Conservation (phyloP, 2,888 invertebrate species). For the Lottia gigantea region DNA sequence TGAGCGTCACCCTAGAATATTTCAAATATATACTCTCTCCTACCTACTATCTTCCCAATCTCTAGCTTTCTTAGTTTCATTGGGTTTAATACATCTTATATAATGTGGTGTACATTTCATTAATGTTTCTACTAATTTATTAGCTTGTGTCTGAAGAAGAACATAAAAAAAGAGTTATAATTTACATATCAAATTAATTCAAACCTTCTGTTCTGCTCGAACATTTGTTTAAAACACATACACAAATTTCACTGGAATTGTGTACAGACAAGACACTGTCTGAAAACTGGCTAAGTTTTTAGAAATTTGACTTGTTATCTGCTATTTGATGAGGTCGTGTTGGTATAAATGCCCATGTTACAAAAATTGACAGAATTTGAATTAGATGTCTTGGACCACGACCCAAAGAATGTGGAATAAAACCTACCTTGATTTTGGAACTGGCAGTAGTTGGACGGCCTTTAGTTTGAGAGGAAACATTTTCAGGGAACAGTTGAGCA, state of each 20-base stretch:
- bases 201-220: not conserved
- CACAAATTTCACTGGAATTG: too few species aligned
- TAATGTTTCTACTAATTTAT: constrained; percentile 75
- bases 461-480: constrained; percentile 70
- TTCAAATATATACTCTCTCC: too few species aligned
- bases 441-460: constrained; percentile 77
- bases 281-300: too few species aligned
- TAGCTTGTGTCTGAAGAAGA: constrained; percentile 73
- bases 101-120: constrained; percentile 79
- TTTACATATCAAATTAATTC: not conserved
- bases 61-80: constrained; percentile 76
- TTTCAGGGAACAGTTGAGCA: constrained; percentile 74
- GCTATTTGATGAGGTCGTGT: too few species aligned
- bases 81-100: constrained; percentile 79
- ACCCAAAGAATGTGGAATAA: not conserved
- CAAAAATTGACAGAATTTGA: too few species aligned
- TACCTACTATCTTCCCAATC: constrained; percentile 75
- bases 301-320: too few species aligned
- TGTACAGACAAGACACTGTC: too few species aligned
- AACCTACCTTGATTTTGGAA: constrained; percentile 74
- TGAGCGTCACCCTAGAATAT: too few species aligned
- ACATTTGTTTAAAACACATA: too few species aligned
- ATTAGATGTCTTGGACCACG: too few species aligned
- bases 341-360: too few species aligned
- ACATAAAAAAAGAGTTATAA: not conserved